These are phyloP conservation scores for Copsychus sechellarum DNA, from an alignment of 2,113 vertebrate genomes.

Conservation along the genomic window DNA sequence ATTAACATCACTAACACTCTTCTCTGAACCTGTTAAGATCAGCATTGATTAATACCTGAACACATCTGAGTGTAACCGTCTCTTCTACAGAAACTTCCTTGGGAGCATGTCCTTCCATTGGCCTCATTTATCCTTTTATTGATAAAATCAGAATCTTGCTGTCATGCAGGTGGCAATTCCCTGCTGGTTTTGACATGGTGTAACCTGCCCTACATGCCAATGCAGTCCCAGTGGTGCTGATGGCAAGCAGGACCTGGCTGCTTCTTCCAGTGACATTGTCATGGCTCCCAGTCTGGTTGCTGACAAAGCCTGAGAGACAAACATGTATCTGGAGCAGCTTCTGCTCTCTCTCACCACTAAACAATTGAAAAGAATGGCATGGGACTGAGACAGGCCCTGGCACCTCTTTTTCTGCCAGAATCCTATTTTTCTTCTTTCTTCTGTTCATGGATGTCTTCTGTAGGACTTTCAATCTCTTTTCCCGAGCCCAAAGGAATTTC, in stretches of 20 bases:
- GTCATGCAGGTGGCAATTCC: not conserved
- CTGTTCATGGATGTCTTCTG: not conserved
- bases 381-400: not conserved
- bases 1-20: not conserved
- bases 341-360: not conserved
- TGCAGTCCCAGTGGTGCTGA: not conserved
- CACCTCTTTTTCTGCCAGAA: not conserved
- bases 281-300: not conserved
- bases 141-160: not conserved
- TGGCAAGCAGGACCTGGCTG: not conserved
- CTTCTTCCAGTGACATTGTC: not conserved
- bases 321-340: not conserved
- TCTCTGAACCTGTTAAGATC: not conserved
- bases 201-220: not conserved
- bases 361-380: not conserved
- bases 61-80: not conserved
- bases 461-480: not conserved
- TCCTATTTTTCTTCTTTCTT: not conserved
- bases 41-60: not conserved
- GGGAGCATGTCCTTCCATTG: accelerated
- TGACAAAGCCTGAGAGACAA: not conserved
- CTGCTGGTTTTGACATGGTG: not conserved
- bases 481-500: not conserved
- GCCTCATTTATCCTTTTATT: not conserved
- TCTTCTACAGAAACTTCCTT: not conserved